A percentile compares a stretch with the other conserved stretches of the same genome.
Evolutionary conservation across 1,140 invertebrate species (phyloP).

Genomic region (Bombus ignitus): DNA sequence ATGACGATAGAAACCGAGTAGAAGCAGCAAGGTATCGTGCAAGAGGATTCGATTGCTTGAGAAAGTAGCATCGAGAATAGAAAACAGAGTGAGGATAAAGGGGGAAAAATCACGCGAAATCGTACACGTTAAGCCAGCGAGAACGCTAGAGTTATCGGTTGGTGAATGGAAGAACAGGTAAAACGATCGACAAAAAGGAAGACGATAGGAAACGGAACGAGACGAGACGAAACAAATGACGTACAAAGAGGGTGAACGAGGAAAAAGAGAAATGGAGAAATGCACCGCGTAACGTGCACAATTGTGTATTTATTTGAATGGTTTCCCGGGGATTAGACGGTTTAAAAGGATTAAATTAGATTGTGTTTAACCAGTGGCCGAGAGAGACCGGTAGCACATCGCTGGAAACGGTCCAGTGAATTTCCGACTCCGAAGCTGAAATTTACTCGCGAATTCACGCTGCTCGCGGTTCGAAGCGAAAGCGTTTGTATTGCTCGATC

Average conservation of each 20-base stretch:
- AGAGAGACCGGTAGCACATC: constrained; percentile 6
- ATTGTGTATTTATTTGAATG: constrained; percentile 62
- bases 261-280: neutral
- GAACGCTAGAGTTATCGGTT: neutral
- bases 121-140: too few species aligned
- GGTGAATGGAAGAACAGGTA: neutral
- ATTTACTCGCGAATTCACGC: constrained; percentile 38
- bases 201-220: neutral
- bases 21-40: too few species aligned
- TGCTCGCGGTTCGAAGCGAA: neutral
- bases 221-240: neutral
- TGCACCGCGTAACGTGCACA: neutral
- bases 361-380: constrained; percentile 53
- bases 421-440: constrained; percentile 33
- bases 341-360: constrained; percentile 66
- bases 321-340: constrained; percentile 55
- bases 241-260: neutral
- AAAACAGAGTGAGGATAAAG: neutral
- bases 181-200: neutral
- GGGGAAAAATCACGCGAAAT: neutral
- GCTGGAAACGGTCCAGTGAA: constrained; percentile 55
- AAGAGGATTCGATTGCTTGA: neutral
- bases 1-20: neutral
- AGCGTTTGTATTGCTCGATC: neutral
- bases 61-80: neutral